Evolutionary conservation across 2,888 invertebrate species (phyloP).

Genomic region (Merodon equestris): DNA sequence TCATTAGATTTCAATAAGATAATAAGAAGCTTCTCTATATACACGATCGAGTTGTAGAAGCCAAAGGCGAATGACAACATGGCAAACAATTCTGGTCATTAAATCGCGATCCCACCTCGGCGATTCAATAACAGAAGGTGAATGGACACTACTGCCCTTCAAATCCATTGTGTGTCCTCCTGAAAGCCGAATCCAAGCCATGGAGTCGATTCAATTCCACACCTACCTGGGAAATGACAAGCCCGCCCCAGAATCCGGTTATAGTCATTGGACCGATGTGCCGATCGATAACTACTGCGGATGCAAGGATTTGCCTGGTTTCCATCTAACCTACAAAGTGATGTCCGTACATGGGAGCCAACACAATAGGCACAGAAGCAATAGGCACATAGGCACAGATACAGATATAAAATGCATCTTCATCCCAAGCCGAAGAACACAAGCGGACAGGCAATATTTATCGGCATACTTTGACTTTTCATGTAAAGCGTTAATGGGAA

Average conservation of each 20-base stretch:
- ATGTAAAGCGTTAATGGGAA: slow-evolving; percentile 52
- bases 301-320: slow-evolving; percentile 6
- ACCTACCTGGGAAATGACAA: neutral
- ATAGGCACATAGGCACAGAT: too few species aligned
- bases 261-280: neutral
- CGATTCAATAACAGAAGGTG: neutral
- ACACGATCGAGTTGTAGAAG: too few species aligned
- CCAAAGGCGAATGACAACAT: too few species aligned
- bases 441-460: slow-evolving; percentile 38
- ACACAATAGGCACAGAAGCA: slow-evolving; percentile 7
- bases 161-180: neutral
- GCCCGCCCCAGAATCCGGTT: slow-evolving; percentile 13
- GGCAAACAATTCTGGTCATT: neutral
- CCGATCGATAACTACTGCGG: neutral
- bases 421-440: slow-evolving; percentile 9
- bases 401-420: slow-evolving; percentile 43
- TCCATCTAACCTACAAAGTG: too few species aligned
- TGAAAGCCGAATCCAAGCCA: slow-evolving; percentile 1
- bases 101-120: too few species aligned
- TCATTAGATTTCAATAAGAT: too few species aligned
- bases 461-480: slow-evolving; percentile 58
- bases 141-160: too few species aligned
- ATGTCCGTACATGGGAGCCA: slow-evolving; percentile 13
- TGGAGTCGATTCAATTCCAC: neutral
- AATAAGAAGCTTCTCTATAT: too few species aligned